Evolutionary conservation across 2,888 invertebrate genomes (phyloP).

Genomic region (Galeopsomyia nigrocyanea): DNA sequence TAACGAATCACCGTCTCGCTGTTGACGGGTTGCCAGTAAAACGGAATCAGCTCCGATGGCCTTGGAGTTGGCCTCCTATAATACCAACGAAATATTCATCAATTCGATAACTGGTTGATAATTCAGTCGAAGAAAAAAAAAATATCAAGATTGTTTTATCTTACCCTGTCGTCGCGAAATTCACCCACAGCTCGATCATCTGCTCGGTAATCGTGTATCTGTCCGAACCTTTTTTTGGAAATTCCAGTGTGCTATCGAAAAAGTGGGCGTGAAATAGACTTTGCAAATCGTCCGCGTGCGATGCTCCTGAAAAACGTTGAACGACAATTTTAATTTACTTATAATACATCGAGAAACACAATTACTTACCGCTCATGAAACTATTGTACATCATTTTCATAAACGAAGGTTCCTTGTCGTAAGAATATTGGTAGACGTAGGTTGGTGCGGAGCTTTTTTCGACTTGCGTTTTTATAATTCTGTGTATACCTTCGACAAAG

Average conservation of each 20-base stretch:
- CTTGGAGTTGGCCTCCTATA: constrained; percentile 60
- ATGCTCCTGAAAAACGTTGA: constrained; percentile 41
- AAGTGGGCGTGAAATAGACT: constrained; percentile 52
- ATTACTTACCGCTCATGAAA: constrained; percentile 5
- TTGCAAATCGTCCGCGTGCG: constrained; percentile 56
- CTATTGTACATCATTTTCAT: not conserved
- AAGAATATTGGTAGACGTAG: constrained; percentile 58
- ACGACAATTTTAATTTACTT: not conserved
- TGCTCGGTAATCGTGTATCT: constrained; percentile 51
- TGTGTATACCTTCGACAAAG: constrained; percentile 54
- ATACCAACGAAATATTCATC: no score
- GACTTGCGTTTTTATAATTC: constrained; percentile 52
- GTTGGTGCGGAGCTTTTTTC: constrained; percentile 45
- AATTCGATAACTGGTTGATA: not conserved
- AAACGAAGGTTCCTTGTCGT: constrained; percentile 42
- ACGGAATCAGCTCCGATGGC: constrained; percentile 50
- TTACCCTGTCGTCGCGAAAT: constrained; percentile 64
- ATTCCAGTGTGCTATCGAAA: not conserved
- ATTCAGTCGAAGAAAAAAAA: no score
- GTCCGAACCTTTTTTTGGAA: constrained; percentile 1
- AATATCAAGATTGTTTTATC: not conserved
- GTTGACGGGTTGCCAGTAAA: constrained; percentile 57
- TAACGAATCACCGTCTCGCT: constrained; percentile 49
- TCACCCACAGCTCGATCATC: constrained; percentile 61
- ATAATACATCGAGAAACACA: not conserved